These are phyloP conservation scores for Oxystoma pomonae DNA, from an alignment of 2,888 invertebrate species.

Conservation along the genomic window DNA sequence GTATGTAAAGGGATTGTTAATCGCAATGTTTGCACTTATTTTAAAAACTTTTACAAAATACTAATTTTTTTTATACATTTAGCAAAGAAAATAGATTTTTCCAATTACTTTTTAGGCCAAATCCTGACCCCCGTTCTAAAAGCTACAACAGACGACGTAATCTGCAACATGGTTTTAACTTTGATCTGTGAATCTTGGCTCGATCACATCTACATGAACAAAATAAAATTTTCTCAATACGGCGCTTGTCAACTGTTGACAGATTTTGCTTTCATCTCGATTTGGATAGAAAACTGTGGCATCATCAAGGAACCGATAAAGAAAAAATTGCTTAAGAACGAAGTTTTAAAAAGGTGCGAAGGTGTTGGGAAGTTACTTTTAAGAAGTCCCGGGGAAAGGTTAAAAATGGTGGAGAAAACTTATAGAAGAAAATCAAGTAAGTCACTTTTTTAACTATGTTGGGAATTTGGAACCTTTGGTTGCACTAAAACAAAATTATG, in stretches of 20 bases:
- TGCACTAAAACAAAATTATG: too few species aligned
- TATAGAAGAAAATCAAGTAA: constrained; percentile 28
- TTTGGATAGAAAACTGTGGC: constrained; percentile 67
- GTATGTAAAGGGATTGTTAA: too few species aligned
- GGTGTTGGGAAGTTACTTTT: constrained; percentile 78
- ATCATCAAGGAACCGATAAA: constrained; percentile 51
- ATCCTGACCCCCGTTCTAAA: constrained; percentile 73
- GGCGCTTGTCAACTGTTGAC: constrained; percentile 75
- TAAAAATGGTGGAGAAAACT: constrained; percentile 60
- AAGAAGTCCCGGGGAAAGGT: constrained; percentile 78
- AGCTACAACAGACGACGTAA: constrained; percentile 68
- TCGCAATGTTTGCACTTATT: too few species aligned
- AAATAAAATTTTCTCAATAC: constrained; percentile 75
- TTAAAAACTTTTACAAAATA: too few species aligned
- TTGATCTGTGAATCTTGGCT: constrained; percentile 86
- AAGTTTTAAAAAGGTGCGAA: constrained; percentile 72
- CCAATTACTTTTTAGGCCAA: constrained; percentile 64
- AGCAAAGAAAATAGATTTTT: too few species aligned
- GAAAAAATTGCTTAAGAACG: constrained; percentile 58
- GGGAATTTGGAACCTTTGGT: too few species aligned
- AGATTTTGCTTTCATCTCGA: constrained; percentile 76
- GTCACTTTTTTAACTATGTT: constrained; percentile 1
- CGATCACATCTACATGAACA: constrained; percentile 77
- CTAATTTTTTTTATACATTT: too few species aligned
- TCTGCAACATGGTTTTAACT: constrained; percentile 72